Conservation (phyloP, 2,888 invertebrate species). For the Andrena marginata region DNA sequence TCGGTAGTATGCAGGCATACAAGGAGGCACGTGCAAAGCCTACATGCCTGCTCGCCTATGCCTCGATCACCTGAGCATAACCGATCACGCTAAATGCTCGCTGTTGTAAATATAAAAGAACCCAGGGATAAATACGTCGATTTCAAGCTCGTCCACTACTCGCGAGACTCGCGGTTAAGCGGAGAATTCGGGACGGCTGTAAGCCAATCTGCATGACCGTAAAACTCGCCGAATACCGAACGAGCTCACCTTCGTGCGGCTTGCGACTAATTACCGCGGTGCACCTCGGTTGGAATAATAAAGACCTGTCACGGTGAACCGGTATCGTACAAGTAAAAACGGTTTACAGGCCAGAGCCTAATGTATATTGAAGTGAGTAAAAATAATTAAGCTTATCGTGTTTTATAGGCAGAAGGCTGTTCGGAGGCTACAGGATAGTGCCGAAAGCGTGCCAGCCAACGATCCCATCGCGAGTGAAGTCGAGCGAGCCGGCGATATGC, state of each 20-base stretch:
- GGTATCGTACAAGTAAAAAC: neutral
- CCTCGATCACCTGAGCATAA: slow-evolving; percentile 77
- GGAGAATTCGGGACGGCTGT: slow-evolving; percentile 42
- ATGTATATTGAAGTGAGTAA: too few relatives aligned
- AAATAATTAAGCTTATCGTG: too few relatives aligned
- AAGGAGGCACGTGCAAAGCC: slow-evolving; percentile 79
- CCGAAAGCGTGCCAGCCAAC: slow-evolving; percentile 92
- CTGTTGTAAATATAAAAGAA: slow-evolving; percentile 3
- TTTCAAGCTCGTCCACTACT: neutral
- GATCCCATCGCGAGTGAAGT: slow-evolving; percentile 87
- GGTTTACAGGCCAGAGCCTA: too few relatives aligned
- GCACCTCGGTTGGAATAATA: slow-evolving; percentile 6
- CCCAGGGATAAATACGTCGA: neutral
- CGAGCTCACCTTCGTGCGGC: neutral
- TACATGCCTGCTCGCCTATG: slow-evolving; percentile 80
- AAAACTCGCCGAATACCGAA: slow-evolving; percentile 40
- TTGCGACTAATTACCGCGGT: slow-evolving; percentile 23
- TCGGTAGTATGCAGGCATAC: slow-evolving; percentile 75
- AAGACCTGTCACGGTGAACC: neutral
- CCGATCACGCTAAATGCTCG: slow-evolving; percentile 63
- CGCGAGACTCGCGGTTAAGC: slow-evolving; percentile 28
- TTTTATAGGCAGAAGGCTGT: slow-evolving; percentile 88
- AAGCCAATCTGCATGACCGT: slow-evolving; percentile 25
- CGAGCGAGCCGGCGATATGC: slow-evolving; percentile 91
- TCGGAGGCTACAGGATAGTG: slow-evolving; percentile 94